Evolutionary conservation across 2,888 invertebrate species (phyloP), one percentile per base, ranked within the genome.

Genomic region (Coleophora flavipennella): DNA sequence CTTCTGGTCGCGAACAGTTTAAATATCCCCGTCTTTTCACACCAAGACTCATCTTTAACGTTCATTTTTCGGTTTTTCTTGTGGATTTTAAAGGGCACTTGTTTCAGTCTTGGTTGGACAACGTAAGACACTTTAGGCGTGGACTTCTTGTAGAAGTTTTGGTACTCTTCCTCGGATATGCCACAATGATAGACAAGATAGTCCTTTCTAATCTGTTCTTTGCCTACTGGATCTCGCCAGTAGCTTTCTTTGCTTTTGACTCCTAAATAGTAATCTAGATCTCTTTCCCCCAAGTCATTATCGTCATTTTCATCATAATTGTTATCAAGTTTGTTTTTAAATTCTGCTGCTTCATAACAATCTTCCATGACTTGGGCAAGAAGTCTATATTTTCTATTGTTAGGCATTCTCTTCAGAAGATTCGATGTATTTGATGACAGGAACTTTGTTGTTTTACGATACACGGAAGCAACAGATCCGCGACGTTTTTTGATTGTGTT

Each of bases 41-140:
- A 63, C 80, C 81, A 78, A 2, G 74, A 71, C 41, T 79, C 80
- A 34, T 79, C 79, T 46, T 57, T 68, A 1, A 60, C 42, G 31
- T 61, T 59, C 3, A 55, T 55, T 43, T 64, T 77, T 25, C 49
- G 52, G 25, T 51, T 44, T 43, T 61, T 66, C 41, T 73, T 80
- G 37, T 81, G 73, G 28, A 84, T 80, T 52, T 78, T 81, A 45
- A 84, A 83, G 41, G 84, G 83, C 27, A 84, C 80, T 62, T 83
- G 84, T 46, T 76, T 83, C 3, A 78, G 47, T 50, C 53, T 72
- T 1, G 75, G 77, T 38, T 67, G 72, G 7, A 53, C 45, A 1
- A 57, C 54, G 36, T 59, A 57, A 12, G 64, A 58, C 1, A 54
- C 51, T 51, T 68, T 72, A 0, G 63, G 55, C 3, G 54, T 42